Base-by-base conservation (phyloP, 1,140 invertebrate genomes). In the Bombus picipes region DNA sequence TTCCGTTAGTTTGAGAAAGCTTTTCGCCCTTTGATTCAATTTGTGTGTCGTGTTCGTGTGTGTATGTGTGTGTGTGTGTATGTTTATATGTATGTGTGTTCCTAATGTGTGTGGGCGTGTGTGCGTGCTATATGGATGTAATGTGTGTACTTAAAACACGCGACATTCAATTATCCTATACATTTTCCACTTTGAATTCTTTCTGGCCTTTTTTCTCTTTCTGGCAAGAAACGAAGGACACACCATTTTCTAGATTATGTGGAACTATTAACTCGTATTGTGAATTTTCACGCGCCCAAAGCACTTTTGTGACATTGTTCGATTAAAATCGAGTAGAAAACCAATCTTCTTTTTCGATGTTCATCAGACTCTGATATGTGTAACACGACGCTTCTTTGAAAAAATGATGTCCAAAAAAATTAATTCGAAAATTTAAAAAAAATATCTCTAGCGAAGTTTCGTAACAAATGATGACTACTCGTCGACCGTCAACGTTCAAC, bases 21-120 rank as follows among this genome's bases (percentile, higher is more conserved):
- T 91, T 91, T 89, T 84, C 66, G 74, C 65, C 93, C 92, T 94
- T 94, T 94, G 93, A 93, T 94, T 94, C 91, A 87, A 92, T 94
- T 25, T 70, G 66, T 39, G 10, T 41, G 22, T 32, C 18, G 9
- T 39, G 22, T n/a, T 13, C 39, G 34, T 71, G 15, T 62, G n/a
- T 47, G 34, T 66, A 39, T n/a, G n/a, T n/a, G n/a, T n/a, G 34
- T 71, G 15, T 62, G n/a, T 47, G 34, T 66, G 32, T 34, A 13
- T 75, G n/a, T 81, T 25, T 53, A 12, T 41, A 57, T 65, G 22
- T 25, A 28, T 22, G 25, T 57, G 9, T 10, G 34, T 34, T 10
- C 6, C 3, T 15, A 25, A 25, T 37, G 43, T 28, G 39, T 18
- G 39, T n/a, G 32, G 13, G 47, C 53, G n/a, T 57, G 13, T 62